Conservation (phyloP, 2,113 vertebrate genomes). For the Casuarius casuarius region DNA sequence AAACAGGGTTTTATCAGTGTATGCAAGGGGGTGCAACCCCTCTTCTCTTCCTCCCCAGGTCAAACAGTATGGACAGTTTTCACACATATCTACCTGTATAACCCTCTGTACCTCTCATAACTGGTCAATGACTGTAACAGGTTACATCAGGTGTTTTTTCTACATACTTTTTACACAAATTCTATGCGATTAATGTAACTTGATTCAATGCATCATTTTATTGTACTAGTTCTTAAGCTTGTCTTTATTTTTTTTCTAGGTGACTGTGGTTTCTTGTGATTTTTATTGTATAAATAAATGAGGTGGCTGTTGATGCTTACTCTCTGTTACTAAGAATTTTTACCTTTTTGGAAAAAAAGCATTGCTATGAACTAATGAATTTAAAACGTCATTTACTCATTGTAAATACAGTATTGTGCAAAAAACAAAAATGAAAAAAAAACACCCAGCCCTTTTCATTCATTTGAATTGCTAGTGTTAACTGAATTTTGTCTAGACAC, state of each 20-base stretch:
- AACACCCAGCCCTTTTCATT: slow-evolving; percentile 85
- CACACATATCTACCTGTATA: slow-evolving; percentile 99
- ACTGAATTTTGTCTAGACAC: slow-evolving; percentile 99
- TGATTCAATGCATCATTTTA: slow-evolving; percentile 97
- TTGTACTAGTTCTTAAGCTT: slow-evolving; percentile 96
- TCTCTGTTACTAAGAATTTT: slow-evolving; percentile 98
- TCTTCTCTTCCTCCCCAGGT: slow-evolving; percentile 87
- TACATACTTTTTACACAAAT: slow-evolving; percentile 99
- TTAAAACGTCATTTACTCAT: slow-evolving; percentile 91
- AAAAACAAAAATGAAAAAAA: slow-evolving; percentile 78
- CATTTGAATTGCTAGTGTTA: slow-evolving; percentile 99
- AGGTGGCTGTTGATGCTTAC: slow-evolving; percentile 98
- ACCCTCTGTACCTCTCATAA: slow-evolving; percentile 99
- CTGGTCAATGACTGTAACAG: slow-evolving; percentile 99
- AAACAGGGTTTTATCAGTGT: slow-evolving; percentile 98
- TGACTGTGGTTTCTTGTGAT: slow-evolving; percentile 96
- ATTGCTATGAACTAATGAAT: slow-evolving; percentile 97
- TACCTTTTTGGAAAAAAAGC: slow-evolving; percentile 86
- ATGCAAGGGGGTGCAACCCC: slow-evolving; percentile 91
- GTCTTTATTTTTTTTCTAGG: slow-evolving; percentile 91
- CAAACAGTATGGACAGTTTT: slow-evolving; percentile 94
- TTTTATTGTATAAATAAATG: slow-evolving; percentile 97
- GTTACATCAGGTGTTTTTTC: slow-evolving; percentile 99
- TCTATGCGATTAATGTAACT: slow-evolving; percentile 99
- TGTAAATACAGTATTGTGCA: slow-evolving; percentile 99